phyloP scores from a whole-genome alignment of 2,888 invertebrate species.

The Monochamus alternatus region DNA sequence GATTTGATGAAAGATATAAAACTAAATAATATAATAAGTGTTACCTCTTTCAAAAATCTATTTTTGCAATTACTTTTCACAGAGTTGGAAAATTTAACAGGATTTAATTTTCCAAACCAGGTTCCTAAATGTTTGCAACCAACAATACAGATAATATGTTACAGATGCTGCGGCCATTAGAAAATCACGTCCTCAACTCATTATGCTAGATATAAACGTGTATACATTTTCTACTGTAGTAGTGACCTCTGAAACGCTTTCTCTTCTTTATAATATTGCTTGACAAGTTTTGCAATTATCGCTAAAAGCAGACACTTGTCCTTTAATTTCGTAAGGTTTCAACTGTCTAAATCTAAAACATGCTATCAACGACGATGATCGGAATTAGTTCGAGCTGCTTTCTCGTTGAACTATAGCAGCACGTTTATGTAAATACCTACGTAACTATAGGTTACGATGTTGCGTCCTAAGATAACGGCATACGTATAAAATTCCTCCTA shows the following conservation, averaged over 20 bases:
- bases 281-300: not conserved
- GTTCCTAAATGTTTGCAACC: slow-evolving; percentile 27
- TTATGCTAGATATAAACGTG: not conserved
- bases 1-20: too few species aligned
- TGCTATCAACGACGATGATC: not conserved
- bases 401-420: not conserved
- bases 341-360: not conserved
- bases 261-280: not conserved
- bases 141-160: slow-evolving; percentile 10
- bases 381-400: slow-evolving; percentile 5
- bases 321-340: slow-evolving; percentile 3
- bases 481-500: not conserved
- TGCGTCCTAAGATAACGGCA: not conserved
- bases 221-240: not conserved
- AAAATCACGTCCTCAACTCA: not conserved
- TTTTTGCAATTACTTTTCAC: too few species aligned
- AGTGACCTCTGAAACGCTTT: not conserved
- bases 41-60: too few species aligned
- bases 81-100: too few species aligned
- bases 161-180: slow-evolving; percentile 14
- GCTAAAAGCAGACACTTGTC: not conserved
- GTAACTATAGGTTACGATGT: not conserved
- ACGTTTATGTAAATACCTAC: not conserved
- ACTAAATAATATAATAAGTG: too few species aligned
- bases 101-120: too few species aligned